Base-by-base conservation (phyloP, 2,797 vertebrate species). In the Silurus lanzhouensis region DNA sequence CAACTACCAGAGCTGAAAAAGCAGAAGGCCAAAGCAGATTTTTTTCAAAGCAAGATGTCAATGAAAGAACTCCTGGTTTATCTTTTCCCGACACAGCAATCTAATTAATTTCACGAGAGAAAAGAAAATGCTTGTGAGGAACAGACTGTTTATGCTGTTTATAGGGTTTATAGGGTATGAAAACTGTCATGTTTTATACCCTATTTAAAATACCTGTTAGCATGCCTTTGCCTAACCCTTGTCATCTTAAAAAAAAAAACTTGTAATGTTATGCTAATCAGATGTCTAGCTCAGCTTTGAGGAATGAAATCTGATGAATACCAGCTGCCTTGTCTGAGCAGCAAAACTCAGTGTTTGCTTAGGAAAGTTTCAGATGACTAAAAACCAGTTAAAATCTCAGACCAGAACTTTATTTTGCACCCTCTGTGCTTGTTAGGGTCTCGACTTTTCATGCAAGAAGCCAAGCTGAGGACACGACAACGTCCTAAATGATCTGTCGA, bases 381-480 rank as follows among this genome's bases (percentile, higher is more conserved):
- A 84, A 84, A 68, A 27, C 70, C 87, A 82, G 64, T 89, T 55
- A 82, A 71, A 85, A 85, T 25, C 61, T 81, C 46, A 31, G 75
- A 72, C 88, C 80, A 80, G 77, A 71, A 58, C n/a, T 82, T 22
- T 52, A 64, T 87, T 83, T 60, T 85, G 63, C 83, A n/a, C 19
- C 79, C 20, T 27, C 22, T 27, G 2, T 78, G 86, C 87, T 88
- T 84, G 86, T 88, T 82, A 38, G 71, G 88, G 84, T 88, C 90
- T 71, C 88, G 38, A 68, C n/a, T 82, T 85, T 85, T 82, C 27
- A 5, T 77, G 46, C 58, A 84, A 81, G 79, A 77, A 84, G 46
- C 57, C 86, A 83, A 48, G 46, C 83, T 19, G 79, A 77, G 66
- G 81, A 85, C 88, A 92, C 89, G 84, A 90, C 78, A 92, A 92